phyloP scores from a whole-genome alignment of 1,140 invertebrate species.

The Ptiloglossa arizonensis region DNA sequence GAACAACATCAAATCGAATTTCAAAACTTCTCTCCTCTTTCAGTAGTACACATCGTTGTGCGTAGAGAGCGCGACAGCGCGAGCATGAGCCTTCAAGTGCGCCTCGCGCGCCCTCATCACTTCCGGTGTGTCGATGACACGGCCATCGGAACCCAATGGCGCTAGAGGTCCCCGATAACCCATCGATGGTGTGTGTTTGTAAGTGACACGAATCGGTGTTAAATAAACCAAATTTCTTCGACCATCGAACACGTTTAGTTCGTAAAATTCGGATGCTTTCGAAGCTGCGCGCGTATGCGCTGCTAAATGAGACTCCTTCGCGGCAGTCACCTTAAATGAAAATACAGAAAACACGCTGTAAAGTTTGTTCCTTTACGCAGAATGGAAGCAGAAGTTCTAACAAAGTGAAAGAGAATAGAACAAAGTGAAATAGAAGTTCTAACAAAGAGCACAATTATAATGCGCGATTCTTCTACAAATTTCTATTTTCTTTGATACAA shows the following conservation, averaged over 20 bases:
- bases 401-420: too few relatives aligned
- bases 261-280: conserved; percentile 45
- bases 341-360: neutral
- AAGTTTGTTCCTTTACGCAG: too few relatives aligned
- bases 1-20: neutral
- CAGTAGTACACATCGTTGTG: conserved; percentile 37
- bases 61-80: conserved; percentile 59
- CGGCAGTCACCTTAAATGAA: conserved; percentile 24
- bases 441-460: too few relatives aligned
- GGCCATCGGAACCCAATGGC: conserved; percentile 61
- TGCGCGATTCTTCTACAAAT: too few relatives aligned
- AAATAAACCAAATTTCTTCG: conserved; percentile 75
- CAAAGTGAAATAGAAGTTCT: too few relatives aligned
- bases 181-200: conserved; percentile 45
- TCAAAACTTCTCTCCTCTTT: neutral
- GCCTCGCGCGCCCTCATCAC: conserved; percentile 74
- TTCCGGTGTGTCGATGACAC: conserved; percentile 77
- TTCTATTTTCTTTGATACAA: too few relatives aligned
- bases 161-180: conserved; percentile 63
- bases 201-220: conserved; percentile 67
- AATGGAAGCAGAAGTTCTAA: too few relatives aligned
- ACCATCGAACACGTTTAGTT: conserved; percentile 45
- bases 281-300: conserved; percentile 71
- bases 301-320: conserved; percentile 65
- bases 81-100: conserved; percentile 73